phyloP scores from a whole-genome alignment of 2,113 vertebrate species.

The Charadrius vociferus region DNA sequence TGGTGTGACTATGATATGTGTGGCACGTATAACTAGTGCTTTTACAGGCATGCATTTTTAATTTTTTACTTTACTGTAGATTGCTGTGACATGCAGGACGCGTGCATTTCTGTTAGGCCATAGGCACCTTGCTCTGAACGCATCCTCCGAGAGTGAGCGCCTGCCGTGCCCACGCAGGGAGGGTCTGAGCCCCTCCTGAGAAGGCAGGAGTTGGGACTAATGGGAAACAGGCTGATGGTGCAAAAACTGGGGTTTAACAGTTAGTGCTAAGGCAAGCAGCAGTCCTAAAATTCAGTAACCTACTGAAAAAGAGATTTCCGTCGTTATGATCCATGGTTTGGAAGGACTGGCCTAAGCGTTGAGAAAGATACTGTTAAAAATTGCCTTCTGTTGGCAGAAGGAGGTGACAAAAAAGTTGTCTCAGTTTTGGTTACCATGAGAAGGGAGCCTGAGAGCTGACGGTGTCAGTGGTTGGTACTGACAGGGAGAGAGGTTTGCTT shows the following conservation, averaged over 20 bases:
- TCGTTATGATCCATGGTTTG: not conserved
- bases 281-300: not conserved
- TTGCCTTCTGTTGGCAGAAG: not conserved
- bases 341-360: not conserved
- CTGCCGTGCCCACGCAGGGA: accelerated
- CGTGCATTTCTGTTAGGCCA: accelerated
- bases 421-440: not conserved
- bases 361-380: not conserved
- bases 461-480: not conserved
- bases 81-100: not conserved
- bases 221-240: not conserved
- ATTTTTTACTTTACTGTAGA: not conserved
- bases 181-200: not conserved
- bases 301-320: not conserved
- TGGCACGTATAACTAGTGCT: not conserved
- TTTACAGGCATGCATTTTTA: not conserved
- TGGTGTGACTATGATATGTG: not conserved
- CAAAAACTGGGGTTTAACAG: not conserved
- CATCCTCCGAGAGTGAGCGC: accelerated
- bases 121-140: not conserved
- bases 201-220: not conserved
- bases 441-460: not conserved
- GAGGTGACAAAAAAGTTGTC: not conserved
- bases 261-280: not conserved
- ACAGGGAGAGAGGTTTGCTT: not conserved